Base-by-base conservation (phyloP, 1,140 invertebrate genomes). In the Hylaeus volcanicus region DNA sequence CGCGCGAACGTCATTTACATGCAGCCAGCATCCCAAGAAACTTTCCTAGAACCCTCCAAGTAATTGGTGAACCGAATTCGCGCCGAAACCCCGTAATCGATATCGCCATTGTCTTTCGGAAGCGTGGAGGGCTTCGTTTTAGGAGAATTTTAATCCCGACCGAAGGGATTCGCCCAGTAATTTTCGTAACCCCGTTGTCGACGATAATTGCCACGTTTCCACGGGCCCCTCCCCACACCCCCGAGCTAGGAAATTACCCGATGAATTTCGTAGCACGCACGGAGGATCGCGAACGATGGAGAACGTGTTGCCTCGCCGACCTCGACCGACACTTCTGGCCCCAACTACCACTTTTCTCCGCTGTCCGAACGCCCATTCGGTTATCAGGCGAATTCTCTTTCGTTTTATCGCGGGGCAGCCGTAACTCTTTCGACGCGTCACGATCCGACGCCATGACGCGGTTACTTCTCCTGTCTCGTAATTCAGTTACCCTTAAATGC, bases 151-250 rank as follows among this genome's bases (percentile, higher is more conserved):
- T 88, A 85, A 87, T 88, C 83, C 63, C 48, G 55, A 26, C 15
- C 55, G 58, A 61, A 26, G 74, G 66, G 43, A 63, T 48, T 75
- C 39, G 65, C 51, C 82, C 58, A 61, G 85, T 77, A 84, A 88
- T 87, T 88, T 88, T 88, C 71, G 77, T 77, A 66, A 79, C 76
- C 76, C 72, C 61, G 73, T 74, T 83, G 63, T 76, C 73, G 64
- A 72, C 39, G 83, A 88, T 87, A 88, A 88, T 87, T 81, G 83
- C 66, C 74, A 88, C 66, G 79, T 87, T 74, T 77, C 63, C 63
- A 53, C 26, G 65, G 77, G 61, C 51, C 61, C 66, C 15, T 51
- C 9, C 15, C 60, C 45, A 6, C 74, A 69, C 48, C 76, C 65
- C 69, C 37, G 51, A 61, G 56, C 48, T 39, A 5, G n/a, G 15